phyloP scores from a whole-genome alignment of 1,140 invertebrate genomes.

The Leptinotarsa defecta region DNA sequence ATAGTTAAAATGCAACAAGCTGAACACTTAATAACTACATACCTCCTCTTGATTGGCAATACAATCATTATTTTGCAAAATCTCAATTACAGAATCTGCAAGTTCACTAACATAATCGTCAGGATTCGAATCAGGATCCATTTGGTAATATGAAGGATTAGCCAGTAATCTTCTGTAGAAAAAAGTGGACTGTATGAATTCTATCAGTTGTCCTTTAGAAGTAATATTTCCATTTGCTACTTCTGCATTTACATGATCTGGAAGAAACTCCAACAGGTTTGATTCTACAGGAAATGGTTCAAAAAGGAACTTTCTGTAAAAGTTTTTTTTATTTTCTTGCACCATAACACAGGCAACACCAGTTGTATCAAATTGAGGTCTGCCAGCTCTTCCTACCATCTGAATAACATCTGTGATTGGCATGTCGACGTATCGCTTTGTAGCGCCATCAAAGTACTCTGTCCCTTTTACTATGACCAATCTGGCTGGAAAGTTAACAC shows the following conservation, averaged over 20 bases:
- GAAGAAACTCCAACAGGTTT: conserved; percentile 84
- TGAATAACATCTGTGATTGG: conserved; percentile 98
- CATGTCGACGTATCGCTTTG: conserved; percentile 97
- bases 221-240: conserved; percentile 92
- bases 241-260: conserved; percentile 98
- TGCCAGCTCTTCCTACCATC: conserved; percentile 94
- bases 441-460: conserved; percentile 98
- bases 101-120: conserved; percentile 72
- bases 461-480: conserved; percentile 73
- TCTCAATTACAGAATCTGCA: conserved; percentile 77
- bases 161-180: conserved; percentile 92
- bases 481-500: conserved; percentile 97
- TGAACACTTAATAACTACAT: conserved; percentile 20
- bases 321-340: conserved; percentile 98
- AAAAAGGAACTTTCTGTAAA: conserved; percentile 99
- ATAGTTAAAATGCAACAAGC: too few relatives aligned
- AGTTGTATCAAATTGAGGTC: conserved; percentile 92
- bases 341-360: conserved; percentile 96
- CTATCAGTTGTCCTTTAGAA: conserved; percentile 90
- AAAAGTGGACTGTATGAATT: conserved; percentile 99
- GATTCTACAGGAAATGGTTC: conserved; percentile 99
- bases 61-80: conserved; percentile 77
- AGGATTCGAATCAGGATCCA: conserved; percentile 76
- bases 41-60: conserved; percentile 68
- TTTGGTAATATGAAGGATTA: conserved; percentile 92